Evolutionary conservation across 2,113 vertebrate species (phyloP).

Genomic region (Passer montanus): DNA sequence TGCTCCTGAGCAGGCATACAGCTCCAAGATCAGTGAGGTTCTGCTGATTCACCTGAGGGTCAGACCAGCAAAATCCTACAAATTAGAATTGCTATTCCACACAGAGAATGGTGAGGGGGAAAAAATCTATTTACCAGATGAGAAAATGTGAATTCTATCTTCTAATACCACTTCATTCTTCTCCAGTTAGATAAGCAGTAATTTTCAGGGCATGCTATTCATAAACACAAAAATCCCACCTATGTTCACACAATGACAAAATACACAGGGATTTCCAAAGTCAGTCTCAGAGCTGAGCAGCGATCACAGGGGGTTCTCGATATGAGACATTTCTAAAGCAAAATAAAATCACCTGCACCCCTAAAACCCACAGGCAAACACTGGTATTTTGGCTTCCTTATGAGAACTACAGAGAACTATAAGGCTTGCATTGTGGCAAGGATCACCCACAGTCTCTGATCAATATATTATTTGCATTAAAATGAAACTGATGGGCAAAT

Average conservation of each 20-base stretch:
- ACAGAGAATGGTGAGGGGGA: background rate
- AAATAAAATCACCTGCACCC: background rate
- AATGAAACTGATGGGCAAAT: background rate
- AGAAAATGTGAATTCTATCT: background rate
- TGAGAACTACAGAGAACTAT: background rate
- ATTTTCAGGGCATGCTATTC: background rate
- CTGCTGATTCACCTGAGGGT: background rate
- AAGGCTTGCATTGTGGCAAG: background rate
- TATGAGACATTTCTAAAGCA: background rate
- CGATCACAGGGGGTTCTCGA: background rate
- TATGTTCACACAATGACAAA: background rate
- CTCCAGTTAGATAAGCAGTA: background rate
- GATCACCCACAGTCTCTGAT: background rate
- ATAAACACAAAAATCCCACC: background rate
- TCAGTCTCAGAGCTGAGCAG: background rate
- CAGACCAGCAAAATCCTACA: background rate
- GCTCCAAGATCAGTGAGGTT: background rate
- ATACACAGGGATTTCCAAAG: background rate
- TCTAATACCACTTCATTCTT: background rate
- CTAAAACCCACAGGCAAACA: background rate
- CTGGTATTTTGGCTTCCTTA: background rate
- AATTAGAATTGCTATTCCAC: background rate
- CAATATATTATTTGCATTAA: background rate
- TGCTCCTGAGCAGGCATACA: background rate
- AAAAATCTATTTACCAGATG: background rate